Evolutionary conservation across 2,797 vertebrate genomes (phyloP).

Genomic region (Trachurus trachurus): DNA sequence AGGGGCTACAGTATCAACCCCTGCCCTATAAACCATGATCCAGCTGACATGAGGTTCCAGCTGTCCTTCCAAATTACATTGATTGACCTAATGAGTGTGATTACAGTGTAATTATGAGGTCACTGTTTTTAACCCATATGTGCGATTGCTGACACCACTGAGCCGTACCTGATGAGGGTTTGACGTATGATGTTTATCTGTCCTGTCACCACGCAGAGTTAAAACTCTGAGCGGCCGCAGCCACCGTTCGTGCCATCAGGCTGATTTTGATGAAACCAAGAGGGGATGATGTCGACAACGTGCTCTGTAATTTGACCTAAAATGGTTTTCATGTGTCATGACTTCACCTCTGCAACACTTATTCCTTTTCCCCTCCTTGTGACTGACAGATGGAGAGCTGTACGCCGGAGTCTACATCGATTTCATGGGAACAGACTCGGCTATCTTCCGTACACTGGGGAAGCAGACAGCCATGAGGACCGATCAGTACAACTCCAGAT

Average conservation of each 20-base stretch:
- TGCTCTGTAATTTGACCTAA: conserved; percentile 32
- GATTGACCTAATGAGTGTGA: conserved; percentile 40
- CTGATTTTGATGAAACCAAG: conserved; percentile 24
- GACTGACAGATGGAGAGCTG: conserved; percentile 94
- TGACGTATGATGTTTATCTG: conserved; percentile 15
- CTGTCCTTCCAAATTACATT: conserved; percentile 39
- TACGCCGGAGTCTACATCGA: conserved; percentile 98
- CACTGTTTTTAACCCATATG: conserved; percentile 32
- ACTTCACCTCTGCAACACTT: conserved; percentile 42
- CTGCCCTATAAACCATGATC: conserved; percentile 13
- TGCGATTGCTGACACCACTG: conserved; percentile 33
- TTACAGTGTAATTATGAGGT: conserved; percentile 34
- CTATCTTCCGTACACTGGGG: conserved; percentile 98
- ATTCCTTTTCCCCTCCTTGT: conserved; percentile 35
- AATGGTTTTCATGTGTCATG: conserved; percentile 38
- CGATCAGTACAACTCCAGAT: conserved; percentile 99
- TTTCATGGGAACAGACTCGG: conserved; percentile 99
- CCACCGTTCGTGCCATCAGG: conserved; percentile 15
- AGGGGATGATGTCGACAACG: conserved; percentile 20
- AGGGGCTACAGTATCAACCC: background rate
- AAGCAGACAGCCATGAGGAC: conserved; percentile 99
- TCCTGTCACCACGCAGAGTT: conserved; percentile 6
- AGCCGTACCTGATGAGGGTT: conserved; percentile 1
- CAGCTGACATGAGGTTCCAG: conserved; percentile 32
- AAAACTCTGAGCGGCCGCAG: conserved; percentile 17